phyloP scores from a whole-genome alignment of 64 coral and sea anemone genomes.

The Catalaphyllia jardinei region DNA sequence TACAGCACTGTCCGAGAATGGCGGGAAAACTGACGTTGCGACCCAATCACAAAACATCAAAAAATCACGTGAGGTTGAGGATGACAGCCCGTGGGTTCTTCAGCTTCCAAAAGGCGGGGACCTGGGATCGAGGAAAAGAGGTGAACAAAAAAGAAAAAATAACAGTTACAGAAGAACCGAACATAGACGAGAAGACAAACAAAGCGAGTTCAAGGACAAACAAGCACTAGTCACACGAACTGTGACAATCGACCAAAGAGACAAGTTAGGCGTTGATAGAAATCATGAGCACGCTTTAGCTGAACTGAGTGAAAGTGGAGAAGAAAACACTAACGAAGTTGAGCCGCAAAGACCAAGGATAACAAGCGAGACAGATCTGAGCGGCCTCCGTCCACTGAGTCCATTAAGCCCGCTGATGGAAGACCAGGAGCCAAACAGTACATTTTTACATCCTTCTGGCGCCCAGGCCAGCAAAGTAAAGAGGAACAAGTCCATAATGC shows the following conservation, averaged over 20 bases:
- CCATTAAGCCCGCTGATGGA: conserved; percentile 15
- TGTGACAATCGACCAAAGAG: neutral
- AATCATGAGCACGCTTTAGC: neutral
- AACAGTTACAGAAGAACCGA: neutral
- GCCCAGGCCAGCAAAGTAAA: neutral
- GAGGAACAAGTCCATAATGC: neutral
- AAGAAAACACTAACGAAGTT: neutral
- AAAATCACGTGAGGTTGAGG: neutral
- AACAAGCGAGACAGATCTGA: neutral
- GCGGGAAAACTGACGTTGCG: neutral
- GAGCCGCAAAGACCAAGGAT: neutral
- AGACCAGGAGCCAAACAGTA: neutral
- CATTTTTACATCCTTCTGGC: neutral
- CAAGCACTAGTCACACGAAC: neutral
- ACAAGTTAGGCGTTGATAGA: neutral
- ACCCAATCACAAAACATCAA: neutral
- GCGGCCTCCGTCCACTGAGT: neutral
- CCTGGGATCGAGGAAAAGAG: neutral
- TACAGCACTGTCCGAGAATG: neutral
- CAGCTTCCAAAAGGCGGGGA: neutral
- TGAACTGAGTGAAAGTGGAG: neutral
- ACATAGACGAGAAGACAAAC: neutral
- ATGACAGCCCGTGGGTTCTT: neutral
- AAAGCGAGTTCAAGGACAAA: neutral
- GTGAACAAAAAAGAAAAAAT: neutral